A percentile compares a stretch with the other conserved stretches of the same genome.
Evolutionary conservation across 2,888 invertebrate genomes (phyloP).

Genomic region (Aphodius granarius): DNA sequence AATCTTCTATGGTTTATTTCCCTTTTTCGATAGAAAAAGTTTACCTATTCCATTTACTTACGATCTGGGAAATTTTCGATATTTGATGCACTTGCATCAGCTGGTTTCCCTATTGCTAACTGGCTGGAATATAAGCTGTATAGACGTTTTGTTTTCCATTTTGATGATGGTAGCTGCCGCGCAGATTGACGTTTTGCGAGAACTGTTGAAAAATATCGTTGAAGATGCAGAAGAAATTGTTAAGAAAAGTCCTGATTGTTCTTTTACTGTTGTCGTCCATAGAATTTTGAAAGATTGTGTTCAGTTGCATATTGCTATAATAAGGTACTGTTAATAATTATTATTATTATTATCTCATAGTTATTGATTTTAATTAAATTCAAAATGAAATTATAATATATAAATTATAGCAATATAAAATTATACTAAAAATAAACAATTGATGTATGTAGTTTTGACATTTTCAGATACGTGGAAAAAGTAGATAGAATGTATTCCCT

Average conservation of each 20-base stretch:
- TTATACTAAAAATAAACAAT: too few relatives aligned
- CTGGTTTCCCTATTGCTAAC: constrained; percentile 1
- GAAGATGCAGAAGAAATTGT: constrained; percentile 4
- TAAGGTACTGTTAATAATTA: constrained; percentile 10
- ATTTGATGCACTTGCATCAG: constrained; percentile 26
- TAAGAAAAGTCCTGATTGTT: not conserved
- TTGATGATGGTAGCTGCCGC: constrained; percentile 22
- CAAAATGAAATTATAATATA: too few relatives aligned
- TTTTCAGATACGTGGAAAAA: constrained; percentile 18
- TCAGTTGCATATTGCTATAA: constrained; percentile 17
- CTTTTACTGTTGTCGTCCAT: not conserved
- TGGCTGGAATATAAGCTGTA: constrained; percentile 29
- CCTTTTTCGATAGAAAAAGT: constrained; percentile 11
- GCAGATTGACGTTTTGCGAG: constrained; percentile 20
- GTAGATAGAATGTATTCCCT: constrained; percentile 20
- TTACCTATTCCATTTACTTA: constrained; percentile 31
- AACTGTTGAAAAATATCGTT: not conserved
- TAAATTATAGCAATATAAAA: too few relatives aligned
- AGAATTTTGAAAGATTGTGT: constrained; percentile 15
- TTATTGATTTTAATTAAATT: too few relatives aligned
- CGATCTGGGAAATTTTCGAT: constrained; percentile 22
- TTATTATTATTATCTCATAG: not conserved
- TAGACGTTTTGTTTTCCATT: constrained; percentile 22
- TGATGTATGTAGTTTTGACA: not conserved
- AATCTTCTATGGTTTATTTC: constrained; percentile 3